These are phyloP conservation scores for Orchestia grillus DNA, from an alignment of 1,140 invertebrate species.

Conservation along the genomic window DNA sequence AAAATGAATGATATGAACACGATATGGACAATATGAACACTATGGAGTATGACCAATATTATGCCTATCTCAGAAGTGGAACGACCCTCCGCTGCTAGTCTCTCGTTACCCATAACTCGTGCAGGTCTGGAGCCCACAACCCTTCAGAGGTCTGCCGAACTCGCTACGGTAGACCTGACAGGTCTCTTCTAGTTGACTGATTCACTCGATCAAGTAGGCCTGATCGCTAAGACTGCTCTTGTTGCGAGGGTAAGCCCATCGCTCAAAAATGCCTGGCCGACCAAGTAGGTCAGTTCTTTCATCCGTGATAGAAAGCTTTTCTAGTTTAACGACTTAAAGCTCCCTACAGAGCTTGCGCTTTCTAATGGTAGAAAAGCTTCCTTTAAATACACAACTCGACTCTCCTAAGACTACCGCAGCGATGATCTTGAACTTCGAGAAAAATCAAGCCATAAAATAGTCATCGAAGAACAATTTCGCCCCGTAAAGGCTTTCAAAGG, in stretches of 20 bases:
- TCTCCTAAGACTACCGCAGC: background rate
- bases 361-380: background rate
- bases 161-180: background rate
- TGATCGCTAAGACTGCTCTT: background rate
- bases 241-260: background rate
- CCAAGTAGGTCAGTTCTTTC: background rate
- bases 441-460: background rate
- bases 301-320: background rate
- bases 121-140: background rate
- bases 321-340: background rate
- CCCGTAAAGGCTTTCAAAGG: background rate
- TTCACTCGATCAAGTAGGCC: background rate
- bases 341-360: background rate
- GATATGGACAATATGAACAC: too few relatives aligned
- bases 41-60: too few relatives aligned
- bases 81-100: too few relatives aligned
- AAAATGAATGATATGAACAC: too few relatives aligned
- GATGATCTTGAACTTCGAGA: background rate
- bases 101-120: too few relatives aligned
- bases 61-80: too few relatives aligned
- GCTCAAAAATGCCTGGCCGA: background rate
- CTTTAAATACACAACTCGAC: background rate
- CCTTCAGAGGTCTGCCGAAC: background rate
- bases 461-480: background rate
- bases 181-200: background rate